Evolutionary conservation across 2,888 invertebrate species (phyloP).

Genomic region (Rhaphigaster nebulosa): DNA sequence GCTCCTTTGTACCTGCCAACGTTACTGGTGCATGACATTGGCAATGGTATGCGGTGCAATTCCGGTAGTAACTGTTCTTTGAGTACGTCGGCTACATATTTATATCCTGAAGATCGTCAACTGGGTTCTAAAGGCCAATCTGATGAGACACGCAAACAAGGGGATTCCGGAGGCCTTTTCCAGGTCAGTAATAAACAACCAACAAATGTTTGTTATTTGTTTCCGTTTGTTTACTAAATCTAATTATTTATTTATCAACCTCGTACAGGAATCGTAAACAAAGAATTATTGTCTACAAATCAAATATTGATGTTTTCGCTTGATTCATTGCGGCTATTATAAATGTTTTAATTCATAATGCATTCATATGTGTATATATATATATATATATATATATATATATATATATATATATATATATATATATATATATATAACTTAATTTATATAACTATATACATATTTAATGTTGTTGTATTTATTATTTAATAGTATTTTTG

Average conservation of each 20-base stretch:
- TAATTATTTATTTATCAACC: neutral
- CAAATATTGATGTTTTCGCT: neutral
- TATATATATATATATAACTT: no score
- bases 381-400: no score
- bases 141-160: neutral
- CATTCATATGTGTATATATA: no score
- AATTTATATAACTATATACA: no score
- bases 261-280: neutral
- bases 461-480: no score
- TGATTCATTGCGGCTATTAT: neutral
- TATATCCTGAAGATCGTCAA: neutral
- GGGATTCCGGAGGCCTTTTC: neutral
- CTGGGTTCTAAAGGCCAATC: neutral
- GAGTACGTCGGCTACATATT: neutral
- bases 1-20: no score
- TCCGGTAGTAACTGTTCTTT: neutral
- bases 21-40: neutral
- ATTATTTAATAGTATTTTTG: no score
- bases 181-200: neutral
- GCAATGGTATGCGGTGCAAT: neutral
- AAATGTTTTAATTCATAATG: no score
- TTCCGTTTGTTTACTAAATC: neutral
- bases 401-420: no score
- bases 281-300: neutral
- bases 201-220: neutral